Conservation (phyloP, 2,797 vertebrate species). For the Sebastes elongatus region DNA sequence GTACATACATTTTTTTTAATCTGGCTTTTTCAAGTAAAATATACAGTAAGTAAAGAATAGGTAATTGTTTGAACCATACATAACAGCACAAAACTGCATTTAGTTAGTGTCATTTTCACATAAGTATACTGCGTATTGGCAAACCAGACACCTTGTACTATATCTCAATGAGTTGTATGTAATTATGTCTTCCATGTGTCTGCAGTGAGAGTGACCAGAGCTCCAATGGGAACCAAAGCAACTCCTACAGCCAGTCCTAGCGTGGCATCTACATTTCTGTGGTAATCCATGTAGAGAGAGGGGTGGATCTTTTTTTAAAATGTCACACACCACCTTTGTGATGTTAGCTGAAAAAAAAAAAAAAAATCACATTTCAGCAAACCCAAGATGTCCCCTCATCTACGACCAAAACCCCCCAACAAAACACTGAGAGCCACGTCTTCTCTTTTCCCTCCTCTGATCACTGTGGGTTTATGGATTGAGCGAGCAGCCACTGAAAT, state of each 20-base stretch:
- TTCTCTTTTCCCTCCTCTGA: conserved; percentile 24
- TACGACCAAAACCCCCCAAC: neutral
- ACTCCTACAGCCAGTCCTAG: conserved; percentile 98
- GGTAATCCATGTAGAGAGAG: conserved; percentile 4
- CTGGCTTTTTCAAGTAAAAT: neutral
- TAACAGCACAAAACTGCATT: neutral
- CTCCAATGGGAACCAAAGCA: conserved; percentile 98
- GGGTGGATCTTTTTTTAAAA: conserved; percentile 3
- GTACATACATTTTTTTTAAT: neutral
- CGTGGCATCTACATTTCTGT: neutral
- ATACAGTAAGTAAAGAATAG: neutral
- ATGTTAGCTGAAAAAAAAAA: neutral
- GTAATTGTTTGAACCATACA: neutral
- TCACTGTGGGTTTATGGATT: conserved; percentile 20
- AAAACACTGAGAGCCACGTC: conserved; percentile 1
- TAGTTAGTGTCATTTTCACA: neutral
- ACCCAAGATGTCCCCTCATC: conserved; percentile 15
- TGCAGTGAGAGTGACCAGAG: conserved; percentile 97
- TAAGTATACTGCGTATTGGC: neutral
- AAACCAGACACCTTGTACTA: neutral
- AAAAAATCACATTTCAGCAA: neutral
- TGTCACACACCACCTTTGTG: conserved; percentile 12
- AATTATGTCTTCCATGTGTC: neutral
- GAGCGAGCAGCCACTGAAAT: neutral
- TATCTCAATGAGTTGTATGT: neutral